Evolutionary conservation across 2,797 vertebrate genomes (phyloP).

Genomic region (Phalanger gymnotis): DNA sequence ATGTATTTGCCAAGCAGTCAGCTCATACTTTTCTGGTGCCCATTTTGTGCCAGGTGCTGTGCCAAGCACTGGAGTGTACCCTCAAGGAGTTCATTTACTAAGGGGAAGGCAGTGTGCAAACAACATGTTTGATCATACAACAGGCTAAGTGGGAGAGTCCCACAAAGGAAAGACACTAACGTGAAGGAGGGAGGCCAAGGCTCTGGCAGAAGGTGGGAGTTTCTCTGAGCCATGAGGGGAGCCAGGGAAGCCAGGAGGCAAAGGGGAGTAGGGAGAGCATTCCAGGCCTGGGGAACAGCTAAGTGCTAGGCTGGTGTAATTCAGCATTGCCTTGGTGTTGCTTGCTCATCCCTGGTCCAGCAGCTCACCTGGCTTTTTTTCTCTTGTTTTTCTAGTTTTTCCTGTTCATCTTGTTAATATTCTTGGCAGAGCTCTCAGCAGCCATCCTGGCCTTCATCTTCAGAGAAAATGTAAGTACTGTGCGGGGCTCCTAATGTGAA

Average conservation of each 20-base stretch:
- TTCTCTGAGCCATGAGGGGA: neutral
- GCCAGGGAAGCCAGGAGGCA: neutral
- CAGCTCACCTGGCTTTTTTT: fast-evolving
- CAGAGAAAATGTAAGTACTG: constrained; percentile 92
- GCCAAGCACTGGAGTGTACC: fast-evolving
- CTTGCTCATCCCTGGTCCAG: fast-evolving
- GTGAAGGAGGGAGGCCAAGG: no score
- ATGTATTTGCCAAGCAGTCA: neutral
- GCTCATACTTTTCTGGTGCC: neutral
- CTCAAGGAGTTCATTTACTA: neutral
- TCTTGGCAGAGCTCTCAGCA: constrained; percentile 94
- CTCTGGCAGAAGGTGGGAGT: neutral
- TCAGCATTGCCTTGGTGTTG: neutral
- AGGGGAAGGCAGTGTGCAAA: neutral
- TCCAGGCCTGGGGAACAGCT: neutral
- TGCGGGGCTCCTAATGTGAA: fast-evolving
- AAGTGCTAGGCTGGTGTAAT: neutral
- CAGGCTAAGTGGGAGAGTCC: neutral
- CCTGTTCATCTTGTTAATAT: constrained; percentile 95
- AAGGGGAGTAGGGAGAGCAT: neutral
- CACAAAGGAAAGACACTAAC: neutral
- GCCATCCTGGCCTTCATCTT: constrained; percentile 96
- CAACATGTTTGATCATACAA: neutral
- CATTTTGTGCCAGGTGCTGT: fast-evolving
- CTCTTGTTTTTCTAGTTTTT: constrained; percentile 89